A percentile compares a stretch with the other conserved stretches of the same genome.
Conservation (phyloP, 2,888 invertebrate genomes). For the Amphipyra tragopoginis region DNA sequence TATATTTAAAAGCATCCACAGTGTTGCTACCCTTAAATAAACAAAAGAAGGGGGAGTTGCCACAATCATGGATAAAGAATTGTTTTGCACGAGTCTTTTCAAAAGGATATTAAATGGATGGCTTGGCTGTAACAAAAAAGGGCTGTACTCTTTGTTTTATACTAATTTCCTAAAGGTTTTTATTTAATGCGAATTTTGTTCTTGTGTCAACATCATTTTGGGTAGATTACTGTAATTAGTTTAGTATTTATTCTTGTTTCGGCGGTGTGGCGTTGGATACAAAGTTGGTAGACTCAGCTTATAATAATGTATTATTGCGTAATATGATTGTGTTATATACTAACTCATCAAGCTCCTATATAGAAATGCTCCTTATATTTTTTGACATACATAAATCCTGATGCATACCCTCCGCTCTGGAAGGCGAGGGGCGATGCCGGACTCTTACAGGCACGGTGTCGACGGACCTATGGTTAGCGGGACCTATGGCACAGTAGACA, state of each 20-base stretch:
- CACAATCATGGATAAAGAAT: slow-evolving; percentile 66
- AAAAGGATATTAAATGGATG: slow-evolving; percentile 66
- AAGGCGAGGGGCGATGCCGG: too few species aligned
- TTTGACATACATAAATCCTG: too few species aligned
- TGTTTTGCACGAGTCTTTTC: slow-evolving; percentile 64
- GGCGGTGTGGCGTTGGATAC: too few species aligned
- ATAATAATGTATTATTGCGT: too few species aligned
- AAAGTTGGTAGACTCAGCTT: too few species aligned
- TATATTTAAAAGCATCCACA: neutral
- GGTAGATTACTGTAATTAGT: slow-evolving; percentile 19
- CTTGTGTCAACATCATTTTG: slow-evolving; percentile 30
- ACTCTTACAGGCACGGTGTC: too few species aligned
- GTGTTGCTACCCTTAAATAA: slow-evolving; percentile 34
- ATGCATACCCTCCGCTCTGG: too few species aligned
- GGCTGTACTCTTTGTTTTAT: slow-evolving; percentile 42
- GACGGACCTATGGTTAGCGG: too few species aligned
- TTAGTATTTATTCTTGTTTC: neutral
- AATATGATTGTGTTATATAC: too few species aligned
- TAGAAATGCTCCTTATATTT: too few species aligned
- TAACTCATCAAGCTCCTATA: too few species aligned
- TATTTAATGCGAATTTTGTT: slow-evolving; percentile 32
- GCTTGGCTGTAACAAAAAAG: slow-evolving; percentile 65
- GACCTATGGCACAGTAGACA: too few species aligned
- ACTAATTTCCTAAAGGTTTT: slow-evolving; percentile 48
- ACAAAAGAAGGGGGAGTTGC: slow-evolving; percentile 44